Conservation (phyloP, 2,113 vertebrate genomes). For the Aldabrachelys gigantea region DNA sequence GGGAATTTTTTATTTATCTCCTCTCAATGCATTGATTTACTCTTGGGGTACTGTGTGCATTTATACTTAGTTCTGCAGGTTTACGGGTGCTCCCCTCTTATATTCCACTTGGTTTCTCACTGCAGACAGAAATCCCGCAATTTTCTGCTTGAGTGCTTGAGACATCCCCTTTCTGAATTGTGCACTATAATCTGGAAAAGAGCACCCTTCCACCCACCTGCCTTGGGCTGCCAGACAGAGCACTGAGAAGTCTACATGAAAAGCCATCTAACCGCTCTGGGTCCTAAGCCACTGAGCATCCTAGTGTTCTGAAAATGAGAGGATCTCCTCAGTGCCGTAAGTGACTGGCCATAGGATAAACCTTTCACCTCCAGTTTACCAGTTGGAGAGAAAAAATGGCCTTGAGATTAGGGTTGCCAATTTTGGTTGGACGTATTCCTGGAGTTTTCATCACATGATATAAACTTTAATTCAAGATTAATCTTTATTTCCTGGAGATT, state of each 20-base stretch:
- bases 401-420: not conserved
- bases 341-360: not conserved
- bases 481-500: no score
- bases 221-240: not conserved
- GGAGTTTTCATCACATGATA: no score
- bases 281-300: constrained; percentile 17
- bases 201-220: not conserved
- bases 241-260: not conserved
- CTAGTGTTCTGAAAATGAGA: not conserved
- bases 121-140: not conserved
- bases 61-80: constrained; percentile 15
- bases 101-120: constrained; percentile 13
- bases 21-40: not conserved
- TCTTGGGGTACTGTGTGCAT: constrained; percentile 40
- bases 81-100: constrained; percentile 10
- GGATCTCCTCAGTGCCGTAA: not conserved
- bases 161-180: not conserved
- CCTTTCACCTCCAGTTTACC: not conserved
- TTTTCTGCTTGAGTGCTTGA: not conserved
- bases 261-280: not conserved
- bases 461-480: no score
- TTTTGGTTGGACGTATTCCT: no score
- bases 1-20: constrained; percentile 9
- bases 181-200: constrained; percentile 14
- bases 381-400: not conserved